Evolutionary conservation across 2,888 invertebrate species (phyloP).

Genomic region (Eristalis intricaria): DNA sequence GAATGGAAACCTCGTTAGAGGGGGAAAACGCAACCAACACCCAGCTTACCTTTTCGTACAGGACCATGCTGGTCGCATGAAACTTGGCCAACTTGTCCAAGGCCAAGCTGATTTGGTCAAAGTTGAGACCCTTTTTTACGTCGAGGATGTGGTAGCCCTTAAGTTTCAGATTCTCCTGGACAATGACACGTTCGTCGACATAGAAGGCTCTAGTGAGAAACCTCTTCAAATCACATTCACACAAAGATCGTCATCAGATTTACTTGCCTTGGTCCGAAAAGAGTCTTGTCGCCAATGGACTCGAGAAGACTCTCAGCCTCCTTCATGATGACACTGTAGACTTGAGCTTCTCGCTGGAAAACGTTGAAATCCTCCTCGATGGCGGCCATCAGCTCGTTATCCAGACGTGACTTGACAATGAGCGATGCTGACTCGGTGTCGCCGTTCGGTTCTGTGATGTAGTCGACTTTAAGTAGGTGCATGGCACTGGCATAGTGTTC

Average conservation of each 20-base stretch:
- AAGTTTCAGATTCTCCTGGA: slow-evolving; percentile 83
- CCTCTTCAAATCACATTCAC: not conserved
- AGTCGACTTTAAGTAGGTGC: slow-evolving; percentile 73
- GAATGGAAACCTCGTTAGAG: not conserved
- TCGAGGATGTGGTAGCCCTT: slow-evolving; percentile 82
- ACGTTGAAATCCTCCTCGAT: slow-evolving; percentile 75
- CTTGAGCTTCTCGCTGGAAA: slow-evolving; percentile 74
- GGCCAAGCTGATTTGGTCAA: slow-evolving; percentile 81
- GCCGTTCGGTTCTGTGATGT: slow-evolving; percentile 42
- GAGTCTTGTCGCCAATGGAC: slow-evolving; percentile 73
- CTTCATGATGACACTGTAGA: slow-evolving; percentile 74
- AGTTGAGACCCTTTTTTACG: slow-evolving; percentile 82
- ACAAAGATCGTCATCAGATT: not conserved
- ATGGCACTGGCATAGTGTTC: slow-evolving; percentile 76
- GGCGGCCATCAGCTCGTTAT: slow-evolving; percentile 73
- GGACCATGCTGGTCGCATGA: slow-evolving; percentile 82
- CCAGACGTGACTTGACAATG: slow-evolving; percentile 75
- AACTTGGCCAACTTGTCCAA: slow-evolving; percentile 82
- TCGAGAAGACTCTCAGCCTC: slow-evolving; percentile 72
- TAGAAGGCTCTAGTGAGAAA: slow-evolving; percentile 73
- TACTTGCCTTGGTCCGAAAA: slow-evolving; percentile 75
- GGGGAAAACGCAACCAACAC: not conserved
- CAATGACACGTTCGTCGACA: slow-evolving; percentile 75
- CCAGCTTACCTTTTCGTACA: slow-evolving; percentile 81
- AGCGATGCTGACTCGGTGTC: slow-evolving; percentile 61